Percentiles rank a stretch among this genome's conserved stretches.
These are phyloP conservation scores for Melieria picta DNA, from an alignment of 2,888 invertebrate species.

Conservation along the genomic window DNA sequence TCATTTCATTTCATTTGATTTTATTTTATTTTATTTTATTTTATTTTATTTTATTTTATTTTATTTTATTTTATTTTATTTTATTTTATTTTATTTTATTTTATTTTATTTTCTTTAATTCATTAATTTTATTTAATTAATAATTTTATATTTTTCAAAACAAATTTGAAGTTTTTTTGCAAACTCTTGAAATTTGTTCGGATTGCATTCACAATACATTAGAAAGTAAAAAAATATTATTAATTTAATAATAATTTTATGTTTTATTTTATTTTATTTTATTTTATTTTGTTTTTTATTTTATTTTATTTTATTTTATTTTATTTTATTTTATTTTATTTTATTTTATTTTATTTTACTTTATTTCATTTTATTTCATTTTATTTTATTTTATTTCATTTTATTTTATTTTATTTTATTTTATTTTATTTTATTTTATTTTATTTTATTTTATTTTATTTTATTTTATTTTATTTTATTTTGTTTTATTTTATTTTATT, in stretches of 20 bases:
- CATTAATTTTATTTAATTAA: slow-evolving; percentile 1
- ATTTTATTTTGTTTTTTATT: background rate
- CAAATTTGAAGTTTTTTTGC: too few species aligned
- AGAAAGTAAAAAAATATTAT: too few species aligned
- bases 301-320: slow-evolving; percentile 1
- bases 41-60: too few species aligned
- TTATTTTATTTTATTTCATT: slow-evolving; percentile 15
- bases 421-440: background rate
- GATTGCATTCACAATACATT: too few species aligned
- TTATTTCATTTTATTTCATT: slow-evolving; percentile 4
- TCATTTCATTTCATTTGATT: too few species aligned
- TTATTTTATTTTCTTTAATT: slow-evolving; percentile 2
- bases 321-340: slow-evolving; percentile 9
- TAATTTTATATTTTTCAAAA: slow-evolving; percentile 5
- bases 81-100: slow-evolving; percentile 1
- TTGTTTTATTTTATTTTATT: background rate
- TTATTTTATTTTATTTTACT: slow-evolving; percentile 15
- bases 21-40: too few species aligned
- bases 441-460: background rate
- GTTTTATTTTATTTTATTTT: too few species aligned
- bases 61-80: too few species aligned
- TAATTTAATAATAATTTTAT: too few species aligned
- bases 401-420: slow-evolving; percentile 5
- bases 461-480: background rate
- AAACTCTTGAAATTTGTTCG: too few species aligned